These are phyloP conservation scores for Periphyllus acericola DNA, from an alignment of 2,888 invertebrate species.

Conservation along the genomic window DNA sequence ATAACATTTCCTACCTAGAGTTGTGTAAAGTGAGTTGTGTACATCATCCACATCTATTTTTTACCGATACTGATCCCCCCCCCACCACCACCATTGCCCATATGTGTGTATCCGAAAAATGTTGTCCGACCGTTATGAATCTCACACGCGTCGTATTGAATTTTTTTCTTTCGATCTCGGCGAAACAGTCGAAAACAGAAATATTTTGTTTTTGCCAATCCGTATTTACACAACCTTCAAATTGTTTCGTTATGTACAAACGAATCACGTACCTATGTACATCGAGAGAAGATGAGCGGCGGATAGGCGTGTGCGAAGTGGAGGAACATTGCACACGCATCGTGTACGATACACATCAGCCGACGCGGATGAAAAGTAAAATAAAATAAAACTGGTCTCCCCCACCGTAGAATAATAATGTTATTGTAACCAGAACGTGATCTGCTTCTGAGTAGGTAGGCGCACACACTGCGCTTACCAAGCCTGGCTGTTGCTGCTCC, in stretches of 20 bases:
- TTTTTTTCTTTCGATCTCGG: not conserved
- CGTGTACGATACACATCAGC: not conserved
- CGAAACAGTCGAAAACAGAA: not conserved
- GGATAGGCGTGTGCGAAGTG: not conserved
- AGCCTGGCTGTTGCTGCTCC: not conserved
- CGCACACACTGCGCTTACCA: too few species aligned
- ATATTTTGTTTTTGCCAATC: not conserved
- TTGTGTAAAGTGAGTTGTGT: too few species aligned
- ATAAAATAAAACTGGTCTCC: slow-evolving; percentile 6
- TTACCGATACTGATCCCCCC: too few species aligned
- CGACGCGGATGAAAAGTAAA: slow-evolving; percentile 3
- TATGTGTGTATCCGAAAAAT: too few species aligned
- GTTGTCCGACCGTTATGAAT: too few species aligned
- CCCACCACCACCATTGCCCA: too few species aligned
- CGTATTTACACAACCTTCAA: slow-evolving; percentile 29
- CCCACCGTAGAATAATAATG: not conserved
- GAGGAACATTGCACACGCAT: not conserved
- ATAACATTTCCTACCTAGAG: too few species aligned
- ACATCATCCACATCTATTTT: too few species aligned
- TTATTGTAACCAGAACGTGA: slow-evolving; percentile 5
- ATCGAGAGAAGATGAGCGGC: slow-evolving; percentile 2
- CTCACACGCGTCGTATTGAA: too few species aligned
- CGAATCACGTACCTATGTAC: not conserved
- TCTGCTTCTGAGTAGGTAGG: slow-evolving; percentile 44
- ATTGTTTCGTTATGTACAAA: not conserved